A percentile compares a stretch with the other conserved stretches of the same genome.
These are phyloP conservation scores for Lagopus leucura DNA, from an alignment of 2,113 vertebrate genomes.

Conservation along the genomic window DNA sequence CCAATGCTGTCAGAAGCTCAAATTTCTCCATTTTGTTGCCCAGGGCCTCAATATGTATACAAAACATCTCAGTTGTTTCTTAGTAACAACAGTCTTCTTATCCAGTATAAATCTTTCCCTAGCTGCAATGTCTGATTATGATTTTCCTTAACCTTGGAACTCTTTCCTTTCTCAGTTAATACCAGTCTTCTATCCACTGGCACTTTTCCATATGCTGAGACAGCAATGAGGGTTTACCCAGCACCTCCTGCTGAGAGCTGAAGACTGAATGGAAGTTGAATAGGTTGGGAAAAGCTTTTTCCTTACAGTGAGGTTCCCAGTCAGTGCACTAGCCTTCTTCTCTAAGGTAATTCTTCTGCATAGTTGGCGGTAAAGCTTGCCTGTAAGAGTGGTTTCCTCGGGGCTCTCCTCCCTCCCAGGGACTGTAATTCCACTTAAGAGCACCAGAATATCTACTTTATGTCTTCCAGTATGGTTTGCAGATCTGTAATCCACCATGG, in stretches of 20 bases:
- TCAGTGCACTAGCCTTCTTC: accelerated
- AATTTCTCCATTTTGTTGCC: conserved; percentile 1
- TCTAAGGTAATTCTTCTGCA: not conserved
- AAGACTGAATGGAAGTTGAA: not conserved
- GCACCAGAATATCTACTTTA: not conserved
- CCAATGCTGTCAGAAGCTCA: not conserved
- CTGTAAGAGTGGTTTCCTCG: not conserved
- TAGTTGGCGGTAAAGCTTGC: not conserved
- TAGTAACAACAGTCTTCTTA: not conserved
- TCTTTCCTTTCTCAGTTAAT: not conserved
- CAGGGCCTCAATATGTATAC: not conserved
- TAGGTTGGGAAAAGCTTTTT: not conserved
- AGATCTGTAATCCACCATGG: not conserved
- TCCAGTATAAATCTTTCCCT: not conserved
- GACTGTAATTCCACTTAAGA: not conserved
- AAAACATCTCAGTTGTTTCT: not conserved
- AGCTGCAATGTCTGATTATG: not conserved
- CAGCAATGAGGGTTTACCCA: not conserved
- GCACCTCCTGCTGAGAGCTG: not conserved
- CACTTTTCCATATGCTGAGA: not conserved
- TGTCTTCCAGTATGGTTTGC: not conserved
- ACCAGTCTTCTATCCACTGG: not conserved
- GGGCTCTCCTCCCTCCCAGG: not conserved
- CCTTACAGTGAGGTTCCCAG: not conserved
- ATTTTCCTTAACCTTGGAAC: not conserved